Base-by-base conservation (phyloP, 1,140 invertebrate genomes). In the Adoxophyes honmai region DNA sequence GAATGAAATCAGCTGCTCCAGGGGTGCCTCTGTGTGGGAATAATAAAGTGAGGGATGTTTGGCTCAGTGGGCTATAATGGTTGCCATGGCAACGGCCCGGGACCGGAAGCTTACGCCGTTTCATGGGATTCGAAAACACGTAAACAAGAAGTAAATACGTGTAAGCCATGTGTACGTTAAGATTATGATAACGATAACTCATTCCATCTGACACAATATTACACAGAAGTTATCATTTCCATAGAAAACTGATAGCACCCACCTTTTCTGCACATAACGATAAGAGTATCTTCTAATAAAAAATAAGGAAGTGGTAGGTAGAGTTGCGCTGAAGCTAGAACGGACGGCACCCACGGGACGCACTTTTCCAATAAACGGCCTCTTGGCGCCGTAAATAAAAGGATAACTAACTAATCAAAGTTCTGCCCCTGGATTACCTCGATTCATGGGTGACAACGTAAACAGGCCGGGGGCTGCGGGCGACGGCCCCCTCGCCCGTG, bases 1-100 rank as follows among this genome's bases (percentile, higher is more conserved):
- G 61, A 77, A 76, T 77, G 70, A 66, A 78, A 83, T 86, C 80
- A 86, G 80, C 80, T 86, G 82, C 70, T 80, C 60, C 10, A 28
- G 39, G 62, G 57, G 71, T 70, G 73, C 65, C 52, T 53, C 52
- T 54, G 54, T 70, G 55, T 68, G 68, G 62, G 70, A 75, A 73
- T 64, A 71, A 72, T 76, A 70, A 76, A 64, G 59, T 66, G 59
- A 70, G 75, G 76, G 76, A 75, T 75, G 66, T 66, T 72, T 64
- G 33, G 54, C 52, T 52, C 60, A 52, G 55, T 62, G 64, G 59
- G 67, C 55, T 64, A 33, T 59, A 62, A 62, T 54, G 63, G 79
- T 82, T 74, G 67, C 70, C 62, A 80, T 79, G 70, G 78, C 67
- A 69, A 84, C 66, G 6, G 38, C 59, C 52, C 55, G 44, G 53